Evolutionary conservation across 2,888 invertebrate genomes (phyloP).

Genomic region (Therioaphis trifolii): DNA sequence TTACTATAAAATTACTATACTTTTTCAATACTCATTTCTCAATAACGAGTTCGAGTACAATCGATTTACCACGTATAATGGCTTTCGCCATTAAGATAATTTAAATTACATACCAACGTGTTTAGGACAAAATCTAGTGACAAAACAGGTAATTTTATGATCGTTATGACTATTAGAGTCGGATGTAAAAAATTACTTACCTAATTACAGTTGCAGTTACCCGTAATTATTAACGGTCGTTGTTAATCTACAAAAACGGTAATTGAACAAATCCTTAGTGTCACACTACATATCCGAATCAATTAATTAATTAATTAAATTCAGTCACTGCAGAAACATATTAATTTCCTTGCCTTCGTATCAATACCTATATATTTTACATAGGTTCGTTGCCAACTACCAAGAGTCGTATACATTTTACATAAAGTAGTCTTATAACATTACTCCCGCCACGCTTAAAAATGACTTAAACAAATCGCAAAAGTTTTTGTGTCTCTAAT

Average conservation of each 20-base stretch:
- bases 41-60: background rate
- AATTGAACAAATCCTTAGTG: background rate
- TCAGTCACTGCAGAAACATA: background rate
- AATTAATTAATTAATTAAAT: slow-evolving; percentile 26
- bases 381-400: slow-evolving; percentile 32
- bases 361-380: background rate
- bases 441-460: slow-evolving; percentile 18
- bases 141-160: slow-evolving; percentile 4
- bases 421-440: slow-evolving; percentile 36
- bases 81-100: slow-evolving; percentile 11
- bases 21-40: background rate
- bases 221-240: background rate
- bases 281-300: background rate
- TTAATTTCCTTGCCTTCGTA: background rate
- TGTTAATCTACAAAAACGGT: background rate
- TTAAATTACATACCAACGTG: background rate
- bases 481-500: slow-evolving; percentile 59
- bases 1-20: slow-evolving; percentile 15
- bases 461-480: slow-evolving; percentile 52
- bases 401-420: slow-evolving; percentile 14
- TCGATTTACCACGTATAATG: slow-evolving; percentile 25
- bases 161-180: no score
- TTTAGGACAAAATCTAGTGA: background rate
- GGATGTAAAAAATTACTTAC: no score
- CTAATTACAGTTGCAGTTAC: no score